Evolutionary conservation across 2,888 invertebrate species (phyloP).

Genomic region (Hemistola chrysoprasaria): DNA sequence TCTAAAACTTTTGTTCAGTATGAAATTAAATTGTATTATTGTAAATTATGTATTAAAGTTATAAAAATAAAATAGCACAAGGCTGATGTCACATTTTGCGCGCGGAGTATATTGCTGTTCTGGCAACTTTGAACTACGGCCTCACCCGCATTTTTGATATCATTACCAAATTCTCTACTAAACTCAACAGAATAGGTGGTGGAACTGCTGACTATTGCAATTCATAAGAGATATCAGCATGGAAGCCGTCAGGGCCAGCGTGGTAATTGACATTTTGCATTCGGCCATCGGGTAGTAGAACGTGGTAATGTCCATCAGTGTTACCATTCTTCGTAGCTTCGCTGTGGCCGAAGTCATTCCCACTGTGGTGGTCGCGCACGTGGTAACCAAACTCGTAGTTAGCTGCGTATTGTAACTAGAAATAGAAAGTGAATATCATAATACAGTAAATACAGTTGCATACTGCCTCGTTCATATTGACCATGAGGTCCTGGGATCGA

Average conservation of each 20-base stretch:
- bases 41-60: too few species aligned
- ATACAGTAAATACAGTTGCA: not conserved
- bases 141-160: too few species aligned
- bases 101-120: too few species aligned
- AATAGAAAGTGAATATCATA: constrained; percentile 17
- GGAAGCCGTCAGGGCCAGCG: constrained; percentile 89
- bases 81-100: too few species aligned
- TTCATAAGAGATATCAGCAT: constrained; percentile 88
- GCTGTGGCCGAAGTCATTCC: constrained; percentile 90
- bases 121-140: too few species aligned
- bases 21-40: too few species aligned
- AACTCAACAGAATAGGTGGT: too few species aligned
- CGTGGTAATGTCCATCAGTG: constrained; percentile 89
- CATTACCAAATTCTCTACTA: too few species aligned
- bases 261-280: constrained; percentile 90
- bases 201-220: too few species aligned
- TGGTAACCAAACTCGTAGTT: constrained; percentile 87
- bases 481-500: too few species aligned
- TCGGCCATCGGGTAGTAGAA: constrained; percentile 89
- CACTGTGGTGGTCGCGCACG: constrained; percentile 86
- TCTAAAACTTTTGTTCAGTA: too few species aligned
- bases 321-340: constrained; percentile 86
- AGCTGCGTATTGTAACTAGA: constrained; percentile 83
- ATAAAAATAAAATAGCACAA: too few species aligned
- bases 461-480: not conserved